These are phyloP conservation scores for Vultur gryphus DNA, from an alignment of 2,797 vertebrate species.

Conservation along the genomic window DNA sequence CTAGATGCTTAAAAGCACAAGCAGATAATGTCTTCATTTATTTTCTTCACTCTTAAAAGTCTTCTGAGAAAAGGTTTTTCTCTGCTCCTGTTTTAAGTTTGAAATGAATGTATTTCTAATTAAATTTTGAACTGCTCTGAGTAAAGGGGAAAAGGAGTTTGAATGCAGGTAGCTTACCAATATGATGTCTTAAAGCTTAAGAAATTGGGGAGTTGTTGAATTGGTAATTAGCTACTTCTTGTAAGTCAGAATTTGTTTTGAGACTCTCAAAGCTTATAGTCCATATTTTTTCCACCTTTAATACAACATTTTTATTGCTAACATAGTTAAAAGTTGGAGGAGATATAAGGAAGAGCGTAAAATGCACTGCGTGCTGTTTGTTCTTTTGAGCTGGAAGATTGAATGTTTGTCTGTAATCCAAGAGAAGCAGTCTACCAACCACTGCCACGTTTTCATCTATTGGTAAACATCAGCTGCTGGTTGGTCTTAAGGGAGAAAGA, in stretches of 20 bases:
- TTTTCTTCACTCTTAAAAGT: background rate
- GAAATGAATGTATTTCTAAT: background rate
- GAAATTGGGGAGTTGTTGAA: background rate
- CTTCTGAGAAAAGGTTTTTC: background rate
- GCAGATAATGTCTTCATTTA: background rate
- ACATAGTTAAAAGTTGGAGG: background rate
- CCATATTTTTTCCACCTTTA: background rate
- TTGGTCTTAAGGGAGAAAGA: slow-evolving; percentile 3
- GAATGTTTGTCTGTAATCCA: background rate
- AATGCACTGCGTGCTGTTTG: background rate
- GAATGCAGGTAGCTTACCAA: background rate
- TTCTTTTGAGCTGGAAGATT: background rate
- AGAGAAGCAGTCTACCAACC: background rate
- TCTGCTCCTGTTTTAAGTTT: background rate
- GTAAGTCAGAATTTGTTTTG: background rate
- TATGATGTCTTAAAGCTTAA: background rate
- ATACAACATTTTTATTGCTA: background rate
- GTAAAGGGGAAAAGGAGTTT: background rate
- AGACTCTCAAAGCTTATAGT: background rate
- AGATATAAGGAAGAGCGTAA: background rate
- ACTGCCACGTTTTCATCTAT: slow-evolving; percentile 59
- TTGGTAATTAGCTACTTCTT: background rate
- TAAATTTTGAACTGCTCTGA: background rate
- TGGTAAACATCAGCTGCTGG: slow-evolving; percentile 56
- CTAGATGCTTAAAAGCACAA: background rate